Base-by-base conservation (phyloP, 2,113 vertebrate genomes). In the Orthonyx spaldingii region DNA sequence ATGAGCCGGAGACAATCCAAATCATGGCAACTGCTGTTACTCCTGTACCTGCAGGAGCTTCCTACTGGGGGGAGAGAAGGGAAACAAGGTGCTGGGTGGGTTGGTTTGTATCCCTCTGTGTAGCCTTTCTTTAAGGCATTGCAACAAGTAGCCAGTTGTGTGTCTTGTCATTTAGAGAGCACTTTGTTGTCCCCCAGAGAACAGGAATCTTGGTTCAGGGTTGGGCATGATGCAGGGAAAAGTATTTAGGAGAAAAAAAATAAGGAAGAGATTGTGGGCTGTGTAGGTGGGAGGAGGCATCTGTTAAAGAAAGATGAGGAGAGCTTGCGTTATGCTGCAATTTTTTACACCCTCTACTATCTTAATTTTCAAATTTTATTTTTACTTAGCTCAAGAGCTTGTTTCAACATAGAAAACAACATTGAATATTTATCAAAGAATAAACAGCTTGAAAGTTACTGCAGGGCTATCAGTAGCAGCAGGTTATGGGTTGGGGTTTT, bases 371-470 rank as follows among this genome's bases (percentile, higher is more conserved):
- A 56, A 30, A 60, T 68, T 70, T 78, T 39, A 64, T 71, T 76
- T 89, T 85, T 93, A n/a, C 87, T 90, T 94, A 83, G 69, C 81
- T 80, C n/a, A 74, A 39, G 39, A 80, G 35, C 39, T 71, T 90
- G 30, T 92, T 91, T 81, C 60, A 68, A 33, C 32, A 20, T 84
- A 35, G 68, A 74, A 77, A 72, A 81, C 69, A 79, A 60, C 64
- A 77, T 61, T 78, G 93, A 72, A 75, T 68, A 69, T 49, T 90
- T 74, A 56, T 91, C 72, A 66, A 79, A 76, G 44, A 65, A 69
- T 81, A 84, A 92, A 49, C 66, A 56, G 21, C 28, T 87, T 92
- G 7, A 52, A 55, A 93, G 41, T 69, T 87, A 57, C 15, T 91
- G 57, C 64, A 85, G 83, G 42, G 21, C 57, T 85, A 13, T 84